A percentile compares a stretch with the other conserved stretches of the same genome.
These are phyloP conservation scores for Beris chalybata DNA, from an alignment of 2,888 invertebrate genomes.

Conservation along the genomic window DNA sequence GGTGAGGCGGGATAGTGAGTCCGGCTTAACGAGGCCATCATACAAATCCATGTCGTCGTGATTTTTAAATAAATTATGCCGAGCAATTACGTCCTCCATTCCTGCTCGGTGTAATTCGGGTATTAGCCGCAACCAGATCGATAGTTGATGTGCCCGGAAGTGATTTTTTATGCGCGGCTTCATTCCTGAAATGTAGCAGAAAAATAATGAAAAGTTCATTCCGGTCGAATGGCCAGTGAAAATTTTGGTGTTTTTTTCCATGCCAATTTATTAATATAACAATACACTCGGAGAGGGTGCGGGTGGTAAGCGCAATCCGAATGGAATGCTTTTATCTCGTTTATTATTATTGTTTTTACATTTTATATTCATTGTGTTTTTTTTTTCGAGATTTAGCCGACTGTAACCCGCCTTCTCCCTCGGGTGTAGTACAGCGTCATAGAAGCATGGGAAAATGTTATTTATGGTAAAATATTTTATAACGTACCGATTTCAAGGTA, in stretches of 20 bases:
- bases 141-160: conserved; percentile 91
- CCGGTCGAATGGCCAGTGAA: not conserved
- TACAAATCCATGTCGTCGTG: conserved; percentile 87
- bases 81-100: conserved; percentile 84
- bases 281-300: too few relatives aligned
- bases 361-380: too few relatives aligned
- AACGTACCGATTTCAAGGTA: conserved; percentile 86
- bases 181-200: conserved; percentile 67
- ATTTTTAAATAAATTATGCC: conserved; percentile 87
- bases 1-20: conserved; percentile 69
- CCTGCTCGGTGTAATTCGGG: conserved; percentile 87
- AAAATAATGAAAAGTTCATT: conserved; percentile 6
- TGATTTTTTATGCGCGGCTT: conserved; percentile 91
- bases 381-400: too few relatives aligned
- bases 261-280: not conserved
- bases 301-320: too few relatives aligned
- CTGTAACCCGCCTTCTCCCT: too few relatives aligned
- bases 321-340: too few relatives aligned
- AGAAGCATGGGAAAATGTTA: not conserved
- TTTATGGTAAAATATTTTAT: conserved; percentile 4
- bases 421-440: not conserved
- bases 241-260: not conserved
- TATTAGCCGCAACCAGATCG: conserved; percentile 91
- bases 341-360: too few relatives aligned
- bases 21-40: conserved; percentile 85